Percentiles rank a stretch among this genome's conserved stretches.
Evolutionary conservation across 2,888 invertebrate species (phyloP).

Genomic region (Andrena fulva): DNA sequence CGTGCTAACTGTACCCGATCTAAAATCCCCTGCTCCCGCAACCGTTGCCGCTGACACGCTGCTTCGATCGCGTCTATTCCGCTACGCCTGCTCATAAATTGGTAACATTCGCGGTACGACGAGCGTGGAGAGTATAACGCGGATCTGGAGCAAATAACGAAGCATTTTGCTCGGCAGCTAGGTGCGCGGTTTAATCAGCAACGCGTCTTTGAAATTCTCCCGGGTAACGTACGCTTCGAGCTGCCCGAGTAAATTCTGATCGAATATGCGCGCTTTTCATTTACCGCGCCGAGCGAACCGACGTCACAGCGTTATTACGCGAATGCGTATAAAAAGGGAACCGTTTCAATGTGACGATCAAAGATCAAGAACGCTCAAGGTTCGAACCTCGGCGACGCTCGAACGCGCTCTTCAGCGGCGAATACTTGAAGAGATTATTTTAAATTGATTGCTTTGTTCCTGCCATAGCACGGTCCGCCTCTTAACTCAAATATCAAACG

Average conservation of each 20-base stretch:
- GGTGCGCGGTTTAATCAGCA: too few relatives aligned
- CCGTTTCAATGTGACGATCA: constrained; percentile 36
- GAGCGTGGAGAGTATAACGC: constrained; percentile 29
- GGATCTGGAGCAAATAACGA: constrained; percentile 39
- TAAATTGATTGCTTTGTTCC: not conserved
- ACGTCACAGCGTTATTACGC: constrained; percentile 28
- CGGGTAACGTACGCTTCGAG: not conserved
- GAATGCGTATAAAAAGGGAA: constrained; percentile 38
- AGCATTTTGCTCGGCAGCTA: not conserved
- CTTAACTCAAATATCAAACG: not conserved
- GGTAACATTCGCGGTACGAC: constrained; percentile 32
- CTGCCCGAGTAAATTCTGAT: constrained; percentile 33
- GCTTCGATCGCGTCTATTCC: constrained; percentile 50
- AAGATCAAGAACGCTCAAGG: constrained; percentile 51
- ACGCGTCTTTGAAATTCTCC: not conserved
- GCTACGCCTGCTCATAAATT: constrained; percentile 52
- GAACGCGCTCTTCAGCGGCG: not conserved
- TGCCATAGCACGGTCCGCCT: not conserved
- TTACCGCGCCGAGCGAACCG: constrained; percentile 1
- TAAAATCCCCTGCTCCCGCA: constrained; percentile 38
- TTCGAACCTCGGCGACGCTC: not conserved
- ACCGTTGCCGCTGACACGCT: constrained; percentile 26
- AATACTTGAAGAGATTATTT: not conserved
- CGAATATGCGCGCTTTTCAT: constrained; percentile 13
- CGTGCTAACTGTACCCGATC: constrained; percentile 55